phyloP scores from a whole-genome alignment of 2,888 invertebrate species.

The Actias luna region DNA sequence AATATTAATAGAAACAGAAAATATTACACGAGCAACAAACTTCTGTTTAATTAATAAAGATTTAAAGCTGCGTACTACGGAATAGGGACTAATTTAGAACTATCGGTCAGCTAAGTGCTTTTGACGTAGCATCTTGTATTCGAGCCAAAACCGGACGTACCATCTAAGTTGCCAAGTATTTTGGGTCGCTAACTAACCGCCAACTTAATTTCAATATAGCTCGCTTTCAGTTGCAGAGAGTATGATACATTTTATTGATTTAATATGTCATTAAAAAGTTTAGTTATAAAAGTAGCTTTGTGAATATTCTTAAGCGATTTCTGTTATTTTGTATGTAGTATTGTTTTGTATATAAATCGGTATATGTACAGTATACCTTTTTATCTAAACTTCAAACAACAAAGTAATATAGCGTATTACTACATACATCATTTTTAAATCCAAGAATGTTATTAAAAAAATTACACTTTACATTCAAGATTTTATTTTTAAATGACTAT shows the following conservation, averaged over 20 bases:
- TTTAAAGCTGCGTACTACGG: neutral
- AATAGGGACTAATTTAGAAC: conserved; percentile 54
- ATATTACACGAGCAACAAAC: neutral
- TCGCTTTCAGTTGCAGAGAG: neutral
- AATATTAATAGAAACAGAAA: neutral
- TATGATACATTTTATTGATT: neutral
- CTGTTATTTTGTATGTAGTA: no score
- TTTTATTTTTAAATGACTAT: no score
- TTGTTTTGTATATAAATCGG: no score
- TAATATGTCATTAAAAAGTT: neutral
- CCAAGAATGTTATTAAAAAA: no score
- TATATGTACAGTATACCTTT: no score
- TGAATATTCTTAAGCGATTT: neutral
- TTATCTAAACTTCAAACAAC: no score
- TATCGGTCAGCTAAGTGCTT: conserved; percentile 73
- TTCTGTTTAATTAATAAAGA: neutral
- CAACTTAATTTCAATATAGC: conserved; percentile 40
- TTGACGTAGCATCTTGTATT: conserved; percentile 55
- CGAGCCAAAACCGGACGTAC: conserved; percentile 36
- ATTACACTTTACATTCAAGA: no score
- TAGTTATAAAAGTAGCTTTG: neutral
- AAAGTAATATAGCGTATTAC: no score
- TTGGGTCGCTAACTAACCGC: conserved; percentile 56
- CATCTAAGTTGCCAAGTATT: conserved; percentile 57
- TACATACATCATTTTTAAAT: no score